phyloP scores from a whole-genome alignment of 2,797 vertebrate species.

The Oreortyx pictus region DNA sequence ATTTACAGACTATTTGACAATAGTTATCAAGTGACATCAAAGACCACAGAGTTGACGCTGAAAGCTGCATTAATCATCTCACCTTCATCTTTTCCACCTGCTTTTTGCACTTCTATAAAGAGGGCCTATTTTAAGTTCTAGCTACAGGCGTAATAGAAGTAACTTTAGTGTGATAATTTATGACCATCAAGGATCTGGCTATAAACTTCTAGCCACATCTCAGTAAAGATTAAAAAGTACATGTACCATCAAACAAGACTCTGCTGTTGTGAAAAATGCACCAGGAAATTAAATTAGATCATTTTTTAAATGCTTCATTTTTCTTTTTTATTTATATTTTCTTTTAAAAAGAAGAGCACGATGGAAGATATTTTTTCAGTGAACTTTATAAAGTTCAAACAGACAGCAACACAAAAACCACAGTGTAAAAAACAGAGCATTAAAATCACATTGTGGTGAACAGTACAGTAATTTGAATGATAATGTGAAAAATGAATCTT shows the following conservation, averaged over 20 bases:
- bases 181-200: background rate
- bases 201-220: background rate
- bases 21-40: background rate
- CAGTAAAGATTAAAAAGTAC: background rate
- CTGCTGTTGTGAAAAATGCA: background rate
- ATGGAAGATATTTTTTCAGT: background rate
- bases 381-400: background rate
- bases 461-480: background rate
- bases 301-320: background rate
- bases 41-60: background rate
- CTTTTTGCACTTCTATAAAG: background rate
- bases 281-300: background rate
- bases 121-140: background rate
- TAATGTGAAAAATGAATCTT: slow-evolving; percentile 1
- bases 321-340: background rate
- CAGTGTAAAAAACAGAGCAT: background rate
- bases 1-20: background rate
- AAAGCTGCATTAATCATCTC: background rate
- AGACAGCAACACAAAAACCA: background rate
- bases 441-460: slow-evolving; percentile 14
- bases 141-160: too few species aligned
- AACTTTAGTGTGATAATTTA: background rate
- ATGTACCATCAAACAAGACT: background rate
- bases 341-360: background rate
- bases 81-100: background rate